Evolutionary conservation across 2,797 vertebrate species (phyloP), one percentile per base, ranked within the genome.

Genomic region (Melanotaenia boesemani): DNA sequence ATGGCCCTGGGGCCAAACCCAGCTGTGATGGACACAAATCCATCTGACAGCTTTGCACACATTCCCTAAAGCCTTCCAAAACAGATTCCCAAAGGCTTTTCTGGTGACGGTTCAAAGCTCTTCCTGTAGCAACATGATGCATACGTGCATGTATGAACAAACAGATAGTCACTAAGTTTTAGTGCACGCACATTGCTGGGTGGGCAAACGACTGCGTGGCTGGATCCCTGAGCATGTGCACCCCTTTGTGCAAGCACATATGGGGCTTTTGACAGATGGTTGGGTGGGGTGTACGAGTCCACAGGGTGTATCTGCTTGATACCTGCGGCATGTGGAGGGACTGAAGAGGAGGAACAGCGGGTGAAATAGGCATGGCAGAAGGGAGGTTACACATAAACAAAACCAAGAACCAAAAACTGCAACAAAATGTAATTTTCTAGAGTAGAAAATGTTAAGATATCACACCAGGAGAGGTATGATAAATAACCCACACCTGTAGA

Each of bases 21-120:
- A 80, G 74, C 82, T 56, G 55, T 86, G 89, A 93, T 89, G 89
- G 89, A 92, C 90, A 89, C 86, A 86, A 87, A 92, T 88, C 86
- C 83, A 86, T 89, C 76, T 86, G 91, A 93, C 89, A 91, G 90
- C 76, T 87, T 82, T 89, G 79, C 76, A 82, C 83, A 74, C 79
- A 28, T 82, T 83, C 81, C 88, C 88, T 0, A 34, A 84, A 87
- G 81, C 67, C 55, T 81, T 70, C 70, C 84, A 34, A 28, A 80
- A 82, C 74, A 77, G 16, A 22, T 30, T 91, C 89, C 89, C 88
- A 81, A 63, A 80, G 88, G 88, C 75, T 84, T 89, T 83, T 76
- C 71, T 77, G 69, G 78, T 79, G 80, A 81, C 28, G 44, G 72
- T 85, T 90, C 74, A 85, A 78, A 86, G 86, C 87, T 67, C 67